Base-by-base conservation (phyloP, 2,888 invertebrate genomes). In the Mongoloraphidia duomilia region DNA sequence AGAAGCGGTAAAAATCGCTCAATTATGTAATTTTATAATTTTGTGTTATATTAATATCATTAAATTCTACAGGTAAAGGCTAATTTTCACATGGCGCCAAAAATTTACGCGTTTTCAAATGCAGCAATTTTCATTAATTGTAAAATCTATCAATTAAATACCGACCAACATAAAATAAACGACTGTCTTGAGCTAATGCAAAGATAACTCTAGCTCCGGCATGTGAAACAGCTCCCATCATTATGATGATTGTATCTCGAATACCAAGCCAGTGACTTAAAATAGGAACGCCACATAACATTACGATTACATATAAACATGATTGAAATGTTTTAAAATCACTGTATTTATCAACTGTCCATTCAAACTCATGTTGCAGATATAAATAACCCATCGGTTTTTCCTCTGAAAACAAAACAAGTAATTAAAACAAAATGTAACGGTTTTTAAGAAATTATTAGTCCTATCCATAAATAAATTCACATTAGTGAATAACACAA, bases 271-370 rank as follows among this genome's bases (percentile, higher is more conserved):
- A 50, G 64, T 77, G 80, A 46, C 79, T 82, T 77, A 87, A 76
- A 9, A 84, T 52, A 1, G 86, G 87, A 45, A 84, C 79, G 1
- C 78, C 82, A 37, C 80, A 57, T 38, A 88, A 63, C 74, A 86
- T 79, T 26, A 80, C 76, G 9, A 83, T 55, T 34, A 86, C 84
- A 61, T 82, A 87, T 1, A 82, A 70, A 0, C 76, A 65, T 35
- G 84, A 85, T 54, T 84, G 77, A 57, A 80, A 83, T 0, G 85
- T 85, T 57, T 79, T 73, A 58, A 86, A 90, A 54, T 76, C 71
- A 59, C 89, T 90, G 61, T 76, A 87, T 10, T 73, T 70, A 0
- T 72, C 67, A 1, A 81, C 70, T 42, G 77, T 73, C 89, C 90
- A 90, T 49, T 77, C 64, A 59, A 89, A 83, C 37, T 80, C 80